Evolutionary conservation across 92 coral and sea anemone genomes (phyloP), one percentile per base, ranked within the genome.

Genomic region (Umimayanthus kanabou): DNA sequence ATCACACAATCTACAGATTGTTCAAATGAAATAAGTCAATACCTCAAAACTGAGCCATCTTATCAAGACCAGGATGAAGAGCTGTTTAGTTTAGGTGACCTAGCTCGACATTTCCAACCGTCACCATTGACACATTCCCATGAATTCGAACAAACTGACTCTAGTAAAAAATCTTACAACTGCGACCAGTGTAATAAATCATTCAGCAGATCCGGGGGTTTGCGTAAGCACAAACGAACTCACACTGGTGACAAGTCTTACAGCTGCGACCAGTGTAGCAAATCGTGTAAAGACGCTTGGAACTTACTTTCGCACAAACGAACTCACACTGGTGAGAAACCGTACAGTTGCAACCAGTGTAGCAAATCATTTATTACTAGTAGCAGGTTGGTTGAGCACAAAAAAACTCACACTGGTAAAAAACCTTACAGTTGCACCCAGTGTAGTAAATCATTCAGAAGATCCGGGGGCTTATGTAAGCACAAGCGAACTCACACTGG

Each of bases 11-110:
- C 28, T 16, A 11, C 0, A 11, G 70, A 5, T 64, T 64, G 70
- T 64, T 64, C 70, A 9, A 64, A 0, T 64, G 70, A 64, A 64
- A 0, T 11, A 64, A 64, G 18, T n/a, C 70, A 64, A 64, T 5
- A 4, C 6, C 5, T 64, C 18, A 64, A 64, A 11, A 64, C 18
- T 64, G 70, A 64, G 25, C 70, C 70, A 5, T 64, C 23, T 64
- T 64, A 64, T 64, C 16, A 64, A 64, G 70, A 64, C 70, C 70
- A 64, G 25, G 70, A 64, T 64, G 70, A 64, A 64, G 70, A 64
- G 3, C 70, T 64, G 70, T 64, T 64, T 11, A 64, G 70, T 64
- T 64, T 64, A 64, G 18, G 23, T 11, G 70, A 64, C 5, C 70
- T 64, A 64, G 70, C 70, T 64, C 18, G 22, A 11, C 25, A 15